phyloP scores from a whole-genome alignment of 2,797 vertebrate species.

The Lutjanus campechanus region DNA sequence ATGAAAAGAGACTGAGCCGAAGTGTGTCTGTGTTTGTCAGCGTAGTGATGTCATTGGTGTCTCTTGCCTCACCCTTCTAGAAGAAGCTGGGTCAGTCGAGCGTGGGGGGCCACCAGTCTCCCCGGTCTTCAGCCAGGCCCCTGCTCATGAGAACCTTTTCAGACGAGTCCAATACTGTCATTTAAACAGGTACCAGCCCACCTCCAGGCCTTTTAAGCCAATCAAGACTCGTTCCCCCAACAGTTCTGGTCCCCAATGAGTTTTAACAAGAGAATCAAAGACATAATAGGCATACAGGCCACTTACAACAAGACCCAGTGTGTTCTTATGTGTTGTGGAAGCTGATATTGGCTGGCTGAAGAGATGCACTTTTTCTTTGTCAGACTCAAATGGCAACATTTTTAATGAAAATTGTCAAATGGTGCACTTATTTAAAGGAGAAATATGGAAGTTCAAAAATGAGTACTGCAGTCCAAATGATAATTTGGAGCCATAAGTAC shows the following conservation, averaged over 20 bases:
- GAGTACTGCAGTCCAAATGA: too few relatives aligned
- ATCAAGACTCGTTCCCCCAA: conserved; percentile 60
- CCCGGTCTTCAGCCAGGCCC: conserved; percentile 94
- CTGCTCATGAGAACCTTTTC: conserved; percentile 99
- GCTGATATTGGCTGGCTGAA: conserved; percentile 80
- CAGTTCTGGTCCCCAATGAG: conserved; percentile 47
- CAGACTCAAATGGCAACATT: neutral
- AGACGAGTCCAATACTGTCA: conserved; percentile 95
- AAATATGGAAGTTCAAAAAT: too few relatives aligned
- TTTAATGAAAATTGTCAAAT: conserved; percentile 14
- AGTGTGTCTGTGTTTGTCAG: conserved; percentile 59
- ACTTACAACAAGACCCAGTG: conserved; percentile 33
- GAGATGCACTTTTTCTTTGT: conserved; percentile 60
- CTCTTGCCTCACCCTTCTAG: conserved; percentile 94
- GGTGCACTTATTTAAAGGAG: conserved; percentile 13
- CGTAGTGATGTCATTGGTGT: conserved; percentile 84
- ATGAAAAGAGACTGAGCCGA: conserved; percentile 1
- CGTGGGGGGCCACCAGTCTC: conserved; percentile 85
- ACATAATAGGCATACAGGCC: neutral
- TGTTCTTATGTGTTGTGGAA: conserved; percentile 59
- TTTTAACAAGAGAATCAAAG: conserved; percentile 55
- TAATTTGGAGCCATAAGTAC: too few relatives aligned
- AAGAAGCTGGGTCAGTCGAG: conserved; percentile 89
- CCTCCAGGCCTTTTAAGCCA: conserved; percentile 71
- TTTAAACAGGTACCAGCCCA: conserved; percentile 95